Evolutionary conservation across 2,797 vertebrate genomes (phyloP).

Genomic region (Cottoperca gobio): DNA sequence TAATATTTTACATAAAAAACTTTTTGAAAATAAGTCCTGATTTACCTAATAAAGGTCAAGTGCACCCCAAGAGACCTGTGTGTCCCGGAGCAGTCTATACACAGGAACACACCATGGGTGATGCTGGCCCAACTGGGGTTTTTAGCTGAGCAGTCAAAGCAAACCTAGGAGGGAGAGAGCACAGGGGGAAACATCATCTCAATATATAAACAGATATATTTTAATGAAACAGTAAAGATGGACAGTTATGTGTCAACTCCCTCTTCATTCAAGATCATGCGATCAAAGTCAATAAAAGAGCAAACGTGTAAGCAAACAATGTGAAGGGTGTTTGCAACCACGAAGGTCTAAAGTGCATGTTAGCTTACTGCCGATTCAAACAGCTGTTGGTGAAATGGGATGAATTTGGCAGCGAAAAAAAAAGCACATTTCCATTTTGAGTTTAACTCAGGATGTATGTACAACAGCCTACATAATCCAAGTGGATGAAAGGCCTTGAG

Average conservation of each 20-base stretch:
- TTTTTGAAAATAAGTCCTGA: neutral
- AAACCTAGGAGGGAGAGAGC: slow-evolving; percentile 81
- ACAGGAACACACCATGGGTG: slow-evolving; percentile 96
- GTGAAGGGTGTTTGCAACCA: neutral
- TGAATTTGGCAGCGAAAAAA: neutral
- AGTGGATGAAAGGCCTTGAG: neutral
- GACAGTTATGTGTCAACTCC: neutral
- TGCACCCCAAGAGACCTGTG: slow-evolving; percentile 97
- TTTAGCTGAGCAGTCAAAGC: slow-evolving; percentile 95
- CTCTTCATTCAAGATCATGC: neutral
- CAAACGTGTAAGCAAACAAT: slow-evolving; percentile 18
- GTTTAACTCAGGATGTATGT: neutral
- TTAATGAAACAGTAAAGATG: neutral
- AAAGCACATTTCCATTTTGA: neutral
- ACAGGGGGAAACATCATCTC: neutral
- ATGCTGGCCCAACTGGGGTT: slow-evolving; percentile 99
- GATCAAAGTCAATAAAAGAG: slow-evolving; percentile 20
- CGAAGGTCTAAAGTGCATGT: slow-evolving; percentile 18
- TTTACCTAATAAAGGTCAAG: slow-evolving; percentile 93
- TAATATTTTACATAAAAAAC: too few species aligned
- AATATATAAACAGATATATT: neutral
- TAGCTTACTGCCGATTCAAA: slow-evolving; percentile 3
- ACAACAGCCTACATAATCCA: too few species aligned
- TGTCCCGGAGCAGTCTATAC: slow-evolving; percentile 96
- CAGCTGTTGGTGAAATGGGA: slow-evolving; percentile 51